These are phyloP conservation scores for Mystacides longicornis DNA, from an alignment of 2,888 invertebrate genomes.

Conservation along the genomic window DNA sequence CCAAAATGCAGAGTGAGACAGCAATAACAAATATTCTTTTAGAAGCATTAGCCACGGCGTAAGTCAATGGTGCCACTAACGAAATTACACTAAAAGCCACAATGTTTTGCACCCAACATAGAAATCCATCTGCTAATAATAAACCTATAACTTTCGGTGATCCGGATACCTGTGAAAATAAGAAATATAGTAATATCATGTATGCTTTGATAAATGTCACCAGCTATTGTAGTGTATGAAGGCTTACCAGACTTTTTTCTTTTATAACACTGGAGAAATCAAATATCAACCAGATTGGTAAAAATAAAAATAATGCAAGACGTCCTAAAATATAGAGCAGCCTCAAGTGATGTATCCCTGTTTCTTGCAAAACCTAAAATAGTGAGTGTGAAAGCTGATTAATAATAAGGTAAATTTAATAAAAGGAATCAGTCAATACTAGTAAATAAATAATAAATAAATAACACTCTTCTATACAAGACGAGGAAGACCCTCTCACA, in stretches of 20 bases:
- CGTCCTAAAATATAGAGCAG: constrained; percentile 74
- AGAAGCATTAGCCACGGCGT: constrained; percentile 92
- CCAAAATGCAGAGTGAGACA: constrained; percentile 76
- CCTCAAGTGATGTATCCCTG: constrained; percentile 83
- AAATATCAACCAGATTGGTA: constrained; percentile 73
- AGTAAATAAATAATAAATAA: no score
- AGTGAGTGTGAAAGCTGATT: no score
- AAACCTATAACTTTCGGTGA: constrained; percentile 44
- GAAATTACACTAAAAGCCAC: constrained; percentile 91
- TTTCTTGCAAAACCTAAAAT: constrained; percentile 69
- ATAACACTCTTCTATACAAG: no score
- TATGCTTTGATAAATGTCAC: no score
- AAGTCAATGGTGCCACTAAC: constrained; percentile 86
- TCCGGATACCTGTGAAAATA: constrained; percentile 17
- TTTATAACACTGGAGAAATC: constrained; percentile 58
- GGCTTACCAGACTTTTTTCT: constrained; percentile 55
- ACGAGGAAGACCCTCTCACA: no score
- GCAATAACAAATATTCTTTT: constrained; percentile 89
- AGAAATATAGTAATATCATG: no score
- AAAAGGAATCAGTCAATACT: no score
- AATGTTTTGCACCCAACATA: constrained; percentile 93
- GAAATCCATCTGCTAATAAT: constrained; percentile 69
- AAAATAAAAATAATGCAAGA: constrained; percentile 70
- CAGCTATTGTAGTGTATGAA: no score
- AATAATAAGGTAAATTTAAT: no score